Evolutionary conservation across 1,140 invertebrate genomes (phyloP).

Genomic region (Philaenus spumarius): DNA sequence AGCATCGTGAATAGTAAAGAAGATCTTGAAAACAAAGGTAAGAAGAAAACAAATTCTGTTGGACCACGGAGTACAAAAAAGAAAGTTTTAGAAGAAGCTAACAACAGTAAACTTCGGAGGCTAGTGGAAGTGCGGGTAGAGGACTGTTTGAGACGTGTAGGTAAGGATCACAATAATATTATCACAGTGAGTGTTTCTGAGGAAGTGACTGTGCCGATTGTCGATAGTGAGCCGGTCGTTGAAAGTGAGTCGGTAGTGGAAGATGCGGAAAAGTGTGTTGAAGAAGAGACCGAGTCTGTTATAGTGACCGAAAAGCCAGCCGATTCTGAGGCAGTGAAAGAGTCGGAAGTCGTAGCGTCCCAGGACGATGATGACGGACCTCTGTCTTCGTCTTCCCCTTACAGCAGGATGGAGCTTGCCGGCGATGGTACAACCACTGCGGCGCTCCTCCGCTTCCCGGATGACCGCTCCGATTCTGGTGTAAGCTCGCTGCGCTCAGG

Average conservation of each 20-base stretch:
- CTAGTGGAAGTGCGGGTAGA: slow-evolving; percentile 25
- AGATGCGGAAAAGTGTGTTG: slow-evolving; percentile 39
- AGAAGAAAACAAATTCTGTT: slow-evolving; percentile 23
- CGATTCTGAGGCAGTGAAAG: slow-evolving; percentile 29
- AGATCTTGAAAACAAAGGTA: slow-evolving; percentile 43
- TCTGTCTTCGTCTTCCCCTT: slow-evolving; percentile 33
- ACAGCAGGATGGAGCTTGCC: slow-evolving; percentile 33
- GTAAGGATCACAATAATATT: slow-evolving; percentile 41
- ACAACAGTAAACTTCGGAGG: slow-evolving; percentile 37
- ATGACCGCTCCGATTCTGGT: slow-evolving; percentile 57
- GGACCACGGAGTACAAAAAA: slow-evolving; percentile 27
- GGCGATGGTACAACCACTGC: slow-evolving; percentile 29
- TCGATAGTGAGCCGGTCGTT: no score
- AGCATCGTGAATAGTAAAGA: slow-evolving; percentile 32
- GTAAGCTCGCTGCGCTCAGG: slow-evolving; percentile 54
- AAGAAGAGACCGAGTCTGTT: slow-evolving; percentile 36
- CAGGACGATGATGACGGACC: slow-evolving; percentile 24
- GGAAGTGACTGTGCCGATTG: slow-evolving; percentile 28
- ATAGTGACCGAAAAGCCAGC: slow-evolving; percentile 35
- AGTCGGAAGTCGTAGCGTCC: not conserved
- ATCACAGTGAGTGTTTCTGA: slow-evolving; percentile 47
- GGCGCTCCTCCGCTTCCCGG: slow-evolving; percentile 35
- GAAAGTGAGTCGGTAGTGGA: no score
- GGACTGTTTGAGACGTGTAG: slow-evolving; percentile 19
- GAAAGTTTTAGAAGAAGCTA: slow-evolving; percentile 41